Evolutionary conservation across 2,888 invertebrate genomes (phyloP).

Genomic region (Priapulus caudatus): DNA sequence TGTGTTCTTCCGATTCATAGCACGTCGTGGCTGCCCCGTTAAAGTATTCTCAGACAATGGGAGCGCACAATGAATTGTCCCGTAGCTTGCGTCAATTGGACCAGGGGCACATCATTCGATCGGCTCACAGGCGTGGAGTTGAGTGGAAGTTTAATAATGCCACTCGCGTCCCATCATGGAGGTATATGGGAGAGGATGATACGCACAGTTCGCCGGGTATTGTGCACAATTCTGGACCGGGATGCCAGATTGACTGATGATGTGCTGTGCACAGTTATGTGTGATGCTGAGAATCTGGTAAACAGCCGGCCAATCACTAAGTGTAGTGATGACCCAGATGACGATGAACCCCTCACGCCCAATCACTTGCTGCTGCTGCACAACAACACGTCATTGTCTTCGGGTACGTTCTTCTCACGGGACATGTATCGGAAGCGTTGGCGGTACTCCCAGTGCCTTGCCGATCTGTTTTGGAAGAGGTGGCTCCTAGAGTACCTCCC

Average conservation of each 20-base stretch:
- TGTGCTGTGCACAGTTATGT: conserved; percentile 16
- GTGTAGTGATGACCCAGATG: conserved; percentile 12
- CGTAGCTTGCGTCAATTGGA: conserved; percentile 12
- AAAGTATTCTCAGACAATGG: conserved; percentile 18
- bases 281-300: conserved; percentile 16
- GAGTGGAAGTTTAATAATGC: conserved; percentile 20
- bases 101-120: conserved; percentile 6
- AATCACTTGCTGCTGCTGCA: conserved; percentile 31
- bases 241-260: conserved; percentile 15
- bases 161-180: conserved; percentile 20
- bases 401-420: conserved; percentile 20
- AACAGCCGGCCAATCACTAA: conserved; percentile 15
- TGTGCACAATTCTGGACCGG: conserved; percentile 11
- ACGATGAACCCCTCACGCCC: conserved; percentile 22
- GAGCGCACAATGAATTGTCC: conserved; percentile 15
- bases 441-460: conserved; percentile 24
- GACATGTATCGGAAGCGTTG: conserved; percentile 25
- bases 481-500: conserved; percentile 27
- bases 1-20: too few relatives aligned
- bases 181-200: conserved; percentile 22
- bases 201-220: conserved; percentile 14
- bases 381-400: too few relatives aligned
- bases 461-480: conserved; percentile 22
- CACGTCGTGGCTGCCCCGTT: conserved; percentile 11
- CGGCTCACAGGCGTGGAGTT: not conserved